phyloP scores from a whole-genome alignment of 2,113 vertebrate genomes.

The Megalops atlanticus region DNA sequence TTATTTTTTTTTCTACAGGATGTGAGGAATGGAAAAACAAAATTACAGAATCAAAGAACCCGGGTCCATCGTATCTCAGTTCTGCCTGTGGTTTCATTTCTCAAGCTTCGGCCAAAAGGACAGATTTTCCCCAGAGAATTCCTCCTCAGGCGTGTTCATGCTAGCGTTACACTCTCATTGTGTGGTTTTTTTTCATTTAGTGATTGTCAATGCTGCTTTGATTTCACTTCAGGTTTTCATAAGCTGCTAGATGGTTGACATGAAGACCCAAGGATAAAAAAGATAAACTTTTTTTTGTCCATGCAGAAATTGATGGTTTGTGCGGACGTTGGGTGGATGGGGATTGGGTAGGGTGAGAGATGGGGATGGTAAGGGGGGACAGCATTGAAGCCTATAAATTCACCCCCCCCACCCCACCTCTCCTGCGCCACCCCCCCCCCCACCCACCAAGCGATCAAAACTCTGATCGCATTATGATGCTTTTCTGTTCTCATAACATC shows the following conservation, averaged over 20 bases:
- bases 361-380: not conserved
- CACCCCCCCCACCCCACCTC: not conserved
- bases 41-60: too few species aligned
- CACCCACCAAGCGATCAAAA: constrained; percentile 13
- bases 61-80: too few species aligned
- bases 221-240: not conserved
- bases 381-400: not conserved
- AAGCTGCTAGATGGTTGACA: not conserved
- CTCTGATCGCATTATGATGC: not conserved
- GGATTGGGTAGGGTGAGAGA: not conserved
- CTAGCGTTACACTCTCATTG: not conserved
- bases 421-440: not conserved
- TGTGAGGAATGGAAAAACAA: too few species aligned
- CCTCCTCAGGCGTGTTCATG: too few species aligned
- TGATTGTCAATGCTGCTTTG: not conserved
- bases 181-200: not conserved
- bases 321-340: not conserved
- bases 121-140: not conserved
- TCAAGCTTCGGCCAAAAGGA: not conserved
- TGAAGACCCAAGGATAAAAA: not conserved
- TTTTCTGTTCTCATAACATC: not conserved
- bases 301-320: not conserved
- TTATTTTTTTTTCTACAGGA: too few species aligned
- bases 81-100: too few species aligned
- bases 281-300: not conserved